phyloP scores from a whole-genome alignment of 2,888 invertebrate genomes.

The Acanthosepion esculentum region DNA sequence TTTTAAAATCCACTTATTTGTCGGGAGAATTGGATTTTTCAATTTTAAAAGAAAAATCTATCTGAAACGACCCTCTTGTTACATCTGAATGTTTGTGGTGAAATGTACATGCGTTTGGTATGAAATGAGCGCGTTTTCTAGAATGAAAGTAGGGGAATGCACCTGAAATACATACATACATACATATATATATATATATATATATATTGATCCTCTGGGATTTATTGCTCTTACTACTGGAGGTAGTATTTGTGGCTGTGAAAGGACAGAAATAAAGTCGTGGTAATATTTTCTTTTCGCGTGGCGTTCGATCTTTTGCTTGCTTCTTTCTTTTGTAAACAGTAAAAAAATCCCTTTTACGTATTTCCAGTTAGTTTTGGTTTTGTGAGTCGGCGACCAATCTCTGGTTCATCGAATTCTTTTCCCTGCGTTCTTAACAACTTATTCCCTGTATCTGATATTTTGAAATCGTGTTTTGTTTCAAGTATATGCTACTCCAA shows the following conservation, averaged over 20 bases:
- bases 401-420: background rate
- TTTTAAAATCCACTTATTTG: too few species aligned
- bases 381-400: too few species aligned
- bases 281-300: background rate
- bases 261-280: background rate
- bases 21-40: background rate
- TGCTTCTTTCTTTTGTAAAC: background rate
- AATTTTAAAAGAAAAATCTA: background rate
- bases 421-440: background rate
- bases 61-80: background rate
- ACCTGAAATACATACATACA: background rate
- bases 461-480: background rate
- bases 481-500: background rate
- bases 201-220: background rate
- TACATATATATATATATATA: background rate
- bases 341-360: background rate
- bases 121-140: background rate
- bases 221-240: background rate
- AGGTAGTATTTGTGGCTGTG: background rate
- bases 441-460: background rate
- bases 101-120: background rate
- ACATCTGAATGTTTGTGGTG: background rate
- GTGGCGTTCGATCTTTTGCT: background rate
- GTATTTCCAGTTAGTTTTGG: background rate
- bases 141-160: background rate